A percentile compares a stretch with the other conserved stretches of the same genome.
Evolutionary conservation across 2,888 invertebrate species (phyloP).

Genomic region (Acrobasis consociella): DNA sequence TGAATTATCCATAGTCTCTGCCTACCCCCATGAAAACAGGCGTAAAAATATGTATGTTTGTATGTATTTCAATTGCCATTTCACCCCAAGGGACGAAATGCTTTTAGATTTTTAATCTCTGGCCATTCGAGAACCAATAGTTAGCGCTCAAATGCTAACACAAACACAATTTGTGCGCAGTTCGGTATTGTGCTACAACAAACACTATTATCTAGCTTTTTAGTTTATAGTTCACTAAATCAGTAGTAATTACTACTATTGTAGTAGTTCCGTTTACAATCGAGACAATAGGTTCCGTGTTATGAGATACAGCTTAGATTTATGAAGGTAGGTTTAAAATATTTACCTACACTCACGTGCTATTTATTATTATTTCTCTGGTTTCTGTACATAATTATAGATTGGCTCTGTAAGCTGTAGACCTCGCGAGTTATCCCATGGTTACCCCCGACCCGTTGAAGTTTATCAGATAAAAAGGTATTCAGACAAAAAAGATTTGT

Average conservation of each 20-base stretch:
- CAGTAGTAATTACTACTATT: background rate
- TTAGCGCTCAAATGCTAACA: conserved; percentile 1
- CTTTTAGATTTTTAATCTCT: no score
- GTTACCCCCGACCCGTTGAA: no score
- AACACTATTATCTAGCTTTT: conserved; percentile 17
- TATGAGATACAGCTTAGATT: conserved; percentile 7
- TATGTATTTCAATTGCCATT: no score
- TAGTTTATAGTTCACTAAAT: conserved; percentile 14
- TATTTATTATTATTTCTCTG: background rate
- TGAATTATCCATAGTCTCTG: no score
- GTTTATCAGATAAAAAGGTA: no score
- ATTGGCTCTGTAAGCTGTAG: no score
- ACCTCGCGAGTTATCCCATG: no score
- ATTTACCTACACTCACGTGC: background rate
- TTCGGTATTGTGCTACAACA: conserved; percentile 5
- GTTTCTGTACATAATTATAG: background rate
- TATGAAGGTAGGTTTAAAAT: background rate
- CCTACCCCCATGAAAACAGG: no score
- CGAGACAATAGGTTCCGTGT: conserved; percentile 10
- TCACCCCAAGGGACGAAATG: no score
- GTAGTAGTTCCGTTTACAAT: conserved; percentile 13
- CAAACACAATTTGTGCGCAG: conserved; percentile 15
- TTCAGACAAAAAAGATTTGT: no score
- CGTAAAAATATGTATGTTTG: no score
- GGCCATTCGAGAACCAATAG: conserved; percentile 1